Base-by-base conservation (phyloP, 2,888 invertebrate species). In the Halictus ligatus region DNA sequence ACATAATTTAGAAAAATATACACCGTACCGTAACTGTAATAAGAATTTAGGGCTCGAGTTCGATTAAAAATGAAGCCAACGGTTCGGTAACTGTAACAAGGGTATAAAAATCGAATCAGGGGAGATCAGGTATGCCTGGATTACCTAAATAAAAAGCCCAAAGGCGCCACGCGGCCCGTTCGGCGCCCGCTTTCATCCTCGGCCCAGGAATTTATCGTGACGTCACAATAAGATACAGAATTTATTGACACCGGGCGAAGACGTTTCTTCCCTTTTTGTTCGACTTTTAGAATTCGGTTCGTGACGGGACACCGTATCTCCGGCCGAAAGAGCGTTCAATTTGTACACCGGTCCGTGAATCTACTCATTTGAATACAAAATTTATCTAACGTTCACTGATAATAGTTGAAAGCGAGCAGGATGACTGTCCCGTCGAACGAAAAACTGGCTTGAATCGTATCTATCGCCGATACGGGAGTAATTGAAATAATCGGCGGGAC, bases 201-300 rank as follows among this genome's bases (percentile, higher is more conserved):
- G 40, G 25, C 69, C 18, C 29, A 60, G 64, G 79, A 80, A 84
- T 82, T 88, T 90, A 90, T 90, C 89, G 80, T 50, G 50, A 64
- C 81, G 82, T 84, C 82, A 81, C 77, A 90, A 89, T 89, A 88
- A 91, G 76, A 83, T 89, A 79, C 43, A 50, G 80, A 91, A 88
- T 91, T 90, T 90, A 91, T 89, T 79, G 78, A 67, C 78, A 76
- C 72, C 58, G 43, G 21, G 15, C 73, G 35, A 13, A 43, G 69
- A 50, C 48, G 58, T 64, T 69, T 60, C 71, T 64, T 67, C 67
- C 58, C 13, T 40, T 74, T 67, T 77, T 25, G 60, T 74, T 75
- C 73, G 35, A 43, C 71, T 71, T 71, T 43, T 29, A 54, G 35
- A 12, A 71, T 71, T 71, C 25, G 29, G 12, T n/a, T 35, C 74